A percentile compares a stretch with the other conserved stretches of the same genome.
Conservation (phyloP, 37 sponge, comb jelly and placozoan species). For the Eunapius fragilis region DNA sequence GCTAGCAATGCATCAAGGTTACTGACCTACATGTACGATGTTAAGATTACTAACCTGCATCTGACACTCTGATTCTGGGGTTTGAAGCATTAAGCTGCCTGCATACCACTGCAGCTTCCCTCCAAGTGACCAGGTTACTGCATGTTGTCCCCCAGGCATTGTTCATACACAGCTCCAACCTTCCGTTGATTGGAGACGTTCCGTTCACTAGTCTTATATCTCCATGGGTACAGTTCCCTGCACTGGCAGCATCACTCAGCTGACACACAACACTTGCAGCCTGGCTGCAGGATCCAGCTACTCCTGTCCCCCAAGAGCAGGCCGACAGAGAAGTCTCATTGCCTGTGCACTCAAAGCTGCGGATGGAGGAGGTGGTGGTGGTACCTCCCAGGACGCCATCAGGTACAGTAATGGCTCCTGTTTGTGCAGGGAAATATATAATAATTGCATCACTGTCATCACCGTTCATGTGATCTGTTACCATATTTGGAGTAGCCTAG, state of each 20-base stretch:
- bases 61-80: neutral
- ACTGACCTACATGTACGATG: neutral
- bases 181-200: conserved; percentile 10
- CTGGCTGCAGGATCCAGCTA: neutral
- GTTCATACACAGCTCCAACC: conserved; percentile 62
- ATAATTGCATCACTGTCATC: too few species aligned
- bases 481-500: conserved; percentile 47
- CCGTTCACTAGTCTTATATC: conserved; percentile 36
- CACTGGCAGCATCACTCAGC: neutral
- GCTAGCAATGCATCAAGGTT: too few species aligned
- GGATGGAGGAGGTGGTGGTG: neutral
- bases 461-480: neutral
- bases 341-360: neutral
- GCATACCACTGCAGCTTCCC: conserved; percentile 47
- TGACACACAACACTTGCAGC: neutral
- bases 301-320: neutral
- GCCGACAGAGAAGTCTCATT: neutral
- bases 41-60: neutral
- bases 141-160: conserved; percentile 64
- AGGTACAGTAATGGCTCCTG: neutral
- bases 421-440: neutral
- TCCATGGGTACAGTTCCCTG: conserved; percentile 26
- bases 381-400: neutral
- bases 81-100: conserved; percentile 5
- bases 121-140: neutral